Evolutionary conservation across 23 tunicate genomes (phyloP).

Genomic region (Aplidium turbinatum): DNA sequence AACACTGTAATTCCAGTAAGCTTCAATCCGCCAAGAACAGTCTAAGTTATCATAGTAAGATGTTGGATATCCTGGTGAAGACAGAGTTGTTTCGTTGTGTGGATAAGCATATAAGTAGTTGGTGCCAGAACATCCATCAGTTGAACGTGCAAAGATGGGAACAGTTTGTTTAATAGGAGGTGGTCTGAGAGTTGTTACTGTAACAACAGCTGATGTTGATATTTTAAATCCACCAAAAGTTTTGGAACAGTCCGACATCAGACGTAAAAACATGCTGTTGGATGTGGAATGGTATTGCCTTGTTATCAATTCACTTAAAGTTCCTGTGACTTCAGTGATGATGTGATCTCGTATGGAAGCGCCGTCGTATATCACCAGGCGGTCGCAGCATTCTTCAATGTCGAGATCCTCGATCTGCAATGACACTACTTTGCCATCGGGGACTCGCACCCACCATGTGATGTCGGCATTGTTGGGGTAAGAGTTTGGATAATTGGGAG

Average conservation of each 20-base stretch:
- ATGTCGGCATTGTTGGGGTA: conserved; percentile 58
- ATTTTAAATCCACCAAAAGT: conserved; percentile 27
- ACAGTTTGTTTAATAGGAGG: not conserved
- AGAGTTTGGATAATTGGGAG: conserved; percentile 51
- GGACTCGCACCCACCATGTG: conserved; percentile 33
- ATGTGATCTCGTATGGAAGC: not conserved
- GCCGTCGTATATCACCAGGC: conserved; percentile 33
- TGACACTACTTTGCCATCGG: conserved; percentile 1
- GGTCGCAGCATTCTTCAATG: conserved; percentile 28
- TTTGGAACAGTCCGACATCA: conserved; percentile 20
- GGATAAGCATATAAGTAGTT: not conserved
- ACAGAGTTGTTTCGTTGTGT: not conserved
- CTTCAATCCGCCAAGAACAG: not conserved
- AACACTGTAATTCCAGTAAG: too few species aligned
- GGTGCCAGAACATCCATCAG: not conserved
- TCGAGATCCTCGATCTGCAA: conserved; percentile 4
- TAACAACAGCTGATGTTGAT: not conserved
- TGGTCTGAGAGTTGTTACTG: not conserved
- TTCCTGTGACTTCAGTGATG: not conserved
- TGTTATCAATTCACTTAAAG: not conserved
- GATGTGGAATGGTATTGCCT: not conserved
- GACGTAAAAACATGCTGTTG: conserved; percentile 22
- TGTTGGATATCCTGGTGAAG: not conserved
- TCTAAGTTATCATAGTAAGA: not conserved
- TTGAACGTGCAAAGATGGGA: not conserved